These are phyloP conservation scores for Idaea dimidiata DNA, from an alignment of 2,888 invertebrate species.

Conservation along the genomic window DNA sequence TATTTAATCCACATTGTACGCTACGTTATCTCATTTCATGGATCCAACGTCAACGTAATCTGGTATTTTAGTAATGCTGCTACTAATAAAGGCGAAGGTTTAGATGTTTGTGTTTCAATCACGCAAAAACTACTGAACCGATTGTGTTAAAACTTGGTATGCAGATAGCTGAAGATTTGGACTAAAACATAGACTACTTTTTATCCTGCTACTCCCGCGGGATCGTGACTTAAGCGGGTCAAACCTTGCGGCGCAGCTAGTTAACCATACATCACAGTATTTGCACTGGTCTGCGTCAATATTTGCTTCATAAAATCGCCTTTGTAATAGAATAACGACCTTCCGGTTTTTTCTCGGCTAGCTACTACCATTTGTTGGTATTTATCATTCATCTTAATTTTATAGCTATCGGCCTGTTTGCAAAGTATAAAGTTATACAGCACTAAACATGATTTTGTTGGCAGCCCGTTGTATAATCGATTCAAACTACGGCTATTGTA, in stretches of 20 bases:
- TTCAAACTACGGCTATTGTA: neutral
- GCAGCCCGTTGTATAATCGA: neutral
- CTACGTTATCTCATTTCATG: constrained; percentile 17
- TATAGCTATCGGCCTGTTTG: neutral
- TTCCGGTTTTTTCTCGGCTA: neutral
- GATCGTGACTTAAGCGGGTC: too few species aligned
- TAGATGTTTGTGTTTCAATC: too few species aligned
- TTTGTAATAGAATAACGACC: neutral
- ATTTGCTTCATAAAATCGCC: neutral
- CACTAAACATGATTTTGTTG: neutral
- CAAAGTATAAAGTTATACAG: neutral
- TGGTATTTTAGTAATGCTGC: constrained; percentile 1
- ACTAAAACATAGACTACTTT: too few species aligned
- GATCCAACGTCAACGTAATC: neutral
- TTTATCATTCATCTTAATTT: neutral
- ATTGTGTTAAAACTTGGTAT: too few species aligned
- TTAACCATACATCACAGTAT: neutral
- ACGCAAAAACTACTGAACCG: too few species aligned
- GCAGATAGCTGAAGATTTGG: too few species aligned
- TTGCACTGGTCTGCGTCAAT: neutral
- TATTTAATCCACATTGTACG: constrained; percentile 23
- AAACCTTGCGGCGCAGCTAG: too few species aligned
- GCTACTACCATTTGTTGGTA: neutral
- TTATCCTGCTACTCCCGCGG: too few species aligned
- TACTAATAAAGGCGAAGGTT: too few species aligned